Conservation (phyloP, 2,888 invertebrate species). For the Therioaphis trifolii region DNA sequence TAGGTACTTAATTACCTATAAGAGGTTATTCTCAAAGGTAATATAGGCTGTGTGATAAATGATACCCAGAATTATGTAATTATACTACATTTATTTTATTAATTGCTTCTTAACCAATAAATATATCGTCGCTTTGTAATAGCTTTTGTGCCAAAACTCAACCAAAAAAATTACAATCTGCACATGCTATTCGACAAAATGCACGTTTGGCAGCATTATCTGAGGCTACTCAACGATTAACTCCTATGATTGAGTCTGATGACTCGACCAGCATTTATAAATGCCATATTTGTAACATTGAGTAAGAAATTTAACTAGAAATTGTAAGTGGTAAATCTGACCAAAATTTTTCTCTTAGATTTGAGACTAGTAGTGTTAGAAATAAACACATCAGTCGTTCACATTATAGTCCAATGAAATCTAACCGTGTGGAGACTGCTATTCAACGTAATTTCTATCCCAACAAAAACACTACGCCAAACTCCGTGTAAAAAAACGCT, state of each 20-base stretch:
- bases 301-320: constrained; percentile 30
- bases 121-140: no score
- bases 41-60: no score
- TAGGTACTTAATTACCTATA: no score
- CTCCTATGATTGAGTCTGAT: constrained; percentile 43
- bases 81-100: no score
- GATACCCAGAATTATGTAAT: no score
- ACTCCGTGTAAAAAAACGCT: no score
- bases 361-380: constrained; percentile 54
- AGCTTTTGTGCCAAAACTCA: constrained; percentile 30
- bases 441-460: constrained; percentile 34
- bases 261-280: constrained; percentile 50
- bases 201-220: constrained; percentile 58
- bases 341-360: constrained; percentile 35
- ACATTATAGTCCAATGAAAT: constrained; percentile 55
- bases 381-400: constrained; percentile 57
- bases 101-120: no score
- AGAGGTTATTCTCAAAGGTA: no score
- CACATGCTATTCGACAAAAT: constrained; percentile 49
- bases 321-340: no score
- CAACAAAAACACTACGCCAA: no score
- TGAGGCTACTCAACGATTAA: constrained; percentile 50
- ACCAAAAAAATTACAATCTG: constrained; percentile 43
- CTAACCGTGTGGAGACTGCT: constrained; percentile 31
- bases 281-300: constrained; percentile 61